phyloP scores from a whole-genome alignment of 2,888 invertebrate species.

The Campopleginae sp. region DNA sequence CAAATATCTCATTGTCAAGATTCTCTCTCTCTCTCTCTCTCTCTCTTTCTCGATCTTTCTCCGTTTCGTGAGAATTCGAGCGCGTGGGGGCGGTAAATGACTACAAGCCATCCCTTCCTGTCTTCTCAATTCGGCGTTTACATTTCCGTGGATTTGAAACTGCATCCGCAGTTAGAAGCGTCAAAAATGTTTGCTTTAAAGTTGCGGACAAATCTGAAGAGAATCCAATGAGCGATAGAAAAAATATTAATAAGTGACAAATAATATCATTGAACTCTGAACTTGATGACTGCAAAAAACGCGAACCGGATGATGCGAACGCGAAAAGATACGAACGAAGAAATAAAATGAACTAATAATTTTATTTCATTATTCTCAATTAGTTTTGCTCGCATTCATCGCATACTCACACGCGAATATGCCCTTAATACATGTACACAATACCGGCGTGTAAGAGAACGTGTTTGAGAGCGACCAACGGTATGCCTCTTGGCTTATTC shows the following conservation, averaged over 20 bases:
- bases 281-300: no score
- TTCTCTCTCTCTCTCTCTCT: constrained; percentile 23
- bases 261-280: neutral
- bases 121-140: constrained; percentile 47
- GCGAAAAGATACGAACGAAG: neutral
- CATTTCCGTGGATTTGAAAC: constrained; percentile 52
- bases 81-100: constrained; percentile 43
- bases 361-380: neutral
- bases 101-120: constrained; percentile 20
- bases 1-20: constrained; percentile 64
- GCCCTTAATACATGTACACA: neutral
- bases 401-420: neutral
- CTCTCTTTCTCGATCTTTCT: constrained; percentile 35
- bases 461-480: neutral
- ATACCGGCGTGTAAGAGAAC: neutral
- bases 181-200: no score
- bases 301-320: neutral
- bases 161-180: constrained; percentile 9
- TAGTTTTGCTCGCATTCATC: neutral
- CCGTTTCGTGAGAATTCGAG: constrained; percentile 9
- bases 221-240: neutral
- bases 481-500: constrained; percentile 67
- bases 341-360: neutral
- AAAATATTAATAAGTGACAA: neutral
- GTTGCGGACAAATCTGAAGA: neutral